These are phyloP conservation scores for Caenorhabditis afra DNA, from an alignment of 2,888 invertebrate genomes.

Conservation along the genomic window DNA sequence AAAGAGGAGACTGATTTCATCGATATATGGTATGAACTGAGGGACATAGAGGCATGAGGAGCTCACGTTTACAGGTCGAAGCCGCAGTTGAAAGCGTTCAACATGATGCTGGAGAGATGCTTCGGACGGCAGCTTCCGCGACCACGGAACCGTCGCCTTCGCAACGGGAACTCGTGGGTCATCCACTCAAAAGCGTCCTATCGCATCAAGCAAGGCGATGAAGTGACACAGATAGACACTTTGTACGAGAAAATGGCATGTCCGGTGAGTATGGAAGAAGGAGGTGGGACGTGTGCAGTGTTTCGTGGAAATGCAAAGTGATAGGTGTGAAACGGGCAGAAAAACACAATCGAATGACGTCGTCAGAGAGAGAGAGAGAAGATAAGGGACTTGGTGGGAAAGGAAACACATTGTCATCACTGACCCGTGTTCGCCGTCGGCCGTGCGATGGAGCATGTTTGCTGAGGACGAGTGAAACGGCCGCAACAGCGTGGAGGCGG, in stretches of 20 bases:
- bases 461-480: constrained; percentile 34
- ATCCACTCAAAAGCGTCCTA: constrained; percentile 12
- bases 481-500: constrained; percentile 12
- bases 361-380: constrained; percentile 6
- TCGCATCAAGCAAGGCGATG: constrained; percentile 23
- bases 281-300: constrained; percentile 1
- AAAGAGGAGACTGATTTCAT: constrained; percentile 14
- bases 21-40: constrained; percentile 38
- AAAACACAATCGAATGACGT: constrained; percentile 26
- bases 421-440: constrained; percentile 56
- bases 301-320: constrained; percentile 33
- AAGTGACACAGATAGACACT: constrained; percentile 8
- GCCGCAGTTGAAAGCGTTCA: constrained; percentile 14
- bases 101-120: constrained; percentile 18
- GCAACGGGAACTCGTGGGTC: neutral
- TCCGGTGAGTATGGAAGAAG: constrained; percentile 3
- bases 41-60: neutral
- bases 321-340: constrained; percentile 33
- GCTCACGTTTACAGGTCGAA: constrained; percentile 22
- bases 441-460: constrained; percentile 60
- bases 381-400: constrained; percentile 18
- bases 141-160: constrained; percentile 38
- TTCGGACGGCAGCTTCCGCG: constrained; percentile 40
- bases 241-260: constrained; percentile 7
- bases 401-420: constrained; percentile 34